A percentile compares a stretch with the other conserved stretches of the same genome.
Conservation (phyloP, 2,113 vertebrate species). For the Catharus minimus region DNA sequence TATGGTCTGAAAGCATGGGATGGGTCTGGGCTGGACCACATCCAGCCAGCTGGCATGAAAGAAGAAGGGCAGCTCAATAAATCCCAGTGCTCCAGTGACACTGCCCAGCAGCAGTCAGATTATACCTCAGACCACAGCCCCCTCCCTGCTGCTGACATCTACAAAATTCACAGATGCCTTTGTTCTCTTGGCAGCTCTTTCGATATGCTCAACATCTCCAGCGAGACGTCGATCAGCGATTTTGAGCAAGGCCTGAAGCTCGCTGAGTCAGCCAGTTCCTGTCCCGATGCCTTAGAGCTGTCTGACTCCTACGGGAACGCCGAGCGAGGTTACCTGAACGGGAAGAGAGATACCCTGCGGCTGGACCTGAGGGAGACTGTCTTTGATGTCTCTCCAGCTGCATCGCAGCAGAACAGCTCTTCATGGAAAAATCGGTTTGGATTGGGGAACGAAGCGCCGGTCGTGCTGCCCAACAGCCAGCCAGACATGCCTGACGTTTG, state of each 20-base stretch:
- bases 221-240: conserved; percentile 88
- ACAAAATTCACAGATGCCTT: conserved; percentile 74
- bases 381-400: conserved; percentile 77
- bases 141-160: conserved; percentile 63
- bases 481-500: conserved; percentile 94
- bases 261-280: conserved; percentile 72
- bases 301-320: conserved; percentile 50
- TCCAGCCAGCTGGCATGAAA: not conserved
- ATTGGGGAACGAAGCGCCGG: conserved; percentile 76
- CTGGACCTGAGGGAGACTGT: conserved; percentile 89
- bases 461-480: conserved; percentile 94
- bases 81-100: conserved; percentile 51
- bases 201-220: conserved; percentile 89
- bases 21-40: conserved; percentile 17
- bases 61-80: conserved; percentile 54
- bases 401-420: conserved; percentile 74
- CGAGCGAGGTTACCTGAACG: conserved; percentile 86
- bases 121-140: conserved; percentile 66
- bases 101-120: conserved; percentile 54
- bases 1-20: conserved; percentile 54
- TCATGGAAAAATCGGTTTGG: conserved; percentile 82
- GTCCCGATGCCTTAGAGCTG: conserved; percentile 71
- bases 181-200: conserved; percentile 85
- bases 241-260: conserved; percentile 77
- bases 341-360: conserved; percentile 89